phyloP scores from a whole-genome alignment of 2,888 invertebrate genomes.

The Drosophila cognata region DNA sequence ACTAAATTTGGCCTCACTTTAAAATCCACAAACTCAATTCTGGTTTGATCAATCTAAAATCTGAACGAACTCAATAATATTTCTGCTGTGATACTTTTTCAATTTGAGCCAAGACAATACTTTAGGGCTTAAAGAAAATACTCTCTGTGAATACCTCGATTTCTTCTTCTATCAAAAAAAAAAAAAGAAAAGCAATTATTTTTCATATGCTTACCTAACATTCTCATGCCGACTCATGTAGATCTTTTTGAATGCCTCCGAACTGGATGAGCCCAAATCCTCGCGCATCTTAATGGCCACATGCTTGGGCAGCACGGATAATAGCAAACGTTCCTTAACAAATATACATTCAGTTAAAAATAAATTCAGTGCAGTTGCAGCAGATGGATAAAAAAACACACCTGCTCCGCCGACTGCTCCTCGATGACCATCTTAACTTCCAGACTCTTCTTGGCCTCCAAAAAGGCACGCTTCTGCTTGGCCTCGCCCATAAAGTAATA shows the following conservation, averaged over 20 bases:
- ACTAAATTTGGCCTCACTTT: background rate
- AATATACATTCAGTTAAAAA: background rate
- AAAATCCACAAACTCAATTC: background rate
- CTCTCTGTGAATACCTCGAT: background rate
- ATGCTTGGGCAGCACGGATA: slow-evolving; percentile 97
- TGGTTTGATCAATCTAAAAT: background rate
- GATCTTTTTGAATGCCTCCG: slow-evolving; percentile 96
- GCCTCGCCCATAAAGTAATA: slow-evolving; percentile 92
- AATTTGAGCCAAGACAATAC: background rate
- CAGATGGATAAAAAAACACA: slow-evolving; percentile 77
- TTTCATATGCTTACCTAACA: slow-evolving; percentile 89
- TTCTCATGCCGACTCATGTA: slow-evolving; percentile 99
- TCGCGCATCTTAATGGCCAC: slow-evolving; percentile 98
- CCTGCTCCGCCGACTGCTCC: slow-evolving; percentile 97
- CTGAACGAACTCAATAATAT: background rate
- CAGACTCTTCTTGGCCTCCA: slow-evolving; percentile 95
- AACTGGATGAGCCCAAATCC: slow-evolving; percentile 95
- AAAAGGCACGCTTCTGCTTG: slow-evolving; percentile 94
- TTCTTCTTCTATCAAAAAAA: too few species aligned
- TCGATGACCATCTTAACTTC: slow-evolving; percentile 96
- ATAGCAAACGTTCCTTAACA: slow-evolving; percentile 92
- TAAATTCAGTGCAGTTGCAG: background rate
- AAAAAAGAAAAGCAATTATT: background rate
- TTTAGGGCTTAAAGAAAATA: background rate
- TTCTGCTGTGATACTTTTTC: background rate